These are phyloP conservation scores for Neocrepidodera transversa DNA, from an alignment of 2,888 invertebrate species.

Conservation along the genomic window DNA sequence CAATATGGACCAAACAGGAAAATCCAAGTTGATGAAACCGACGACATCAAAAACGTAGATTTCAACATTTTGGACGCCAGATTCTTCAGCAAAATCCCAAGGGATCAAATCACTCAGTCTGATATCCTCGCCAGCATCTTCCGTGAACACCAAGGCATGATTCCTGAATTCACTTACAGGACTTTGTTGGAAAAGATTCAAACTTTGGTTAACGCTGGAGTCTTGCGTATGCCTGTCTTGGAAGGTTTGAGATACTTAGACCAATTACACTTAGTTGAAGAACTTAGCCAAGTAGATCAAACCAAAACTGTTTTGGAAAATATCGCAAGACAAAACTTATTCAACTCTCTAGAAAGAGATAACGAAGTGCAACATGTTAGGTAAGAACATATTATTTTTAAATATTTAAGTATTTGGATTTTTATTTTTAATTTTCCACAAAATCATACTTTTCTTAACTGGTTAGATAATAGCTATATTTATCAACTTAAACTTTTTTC, in stretches of 20 bases:
- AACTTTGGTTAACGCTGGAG: not conserved
- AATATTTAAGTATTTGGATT: too few relatives aligned
- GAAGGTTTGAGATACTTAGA: not conserved
- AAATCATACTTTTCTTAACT: too few relatives aligned
- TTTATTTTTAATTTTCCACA: too few relatives aligned
- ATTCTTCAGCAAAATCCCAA: not conserved
- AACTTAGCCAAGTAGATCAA: not conserved
- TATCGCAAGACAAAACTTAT: not conserved
- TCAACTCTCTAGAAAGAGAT: not conserved
- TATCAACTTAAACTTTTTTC: too few relatives aligned
- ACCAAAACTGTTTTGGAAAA: not conserved
- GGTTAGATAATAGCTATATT: too few relatives aligned
- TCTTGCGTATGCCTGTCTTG: not conserved
- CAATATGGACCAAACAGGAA: too few relatives aligned
- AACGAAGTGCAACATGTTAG: not conserved
- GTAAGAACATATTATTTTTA: not conserved
- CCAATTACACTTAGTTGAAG: not conserved
- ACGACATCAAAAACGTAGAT: not conserved
- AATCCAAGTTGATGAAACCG: slow-evolving; percentile 6
- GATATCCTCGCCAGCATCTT: not conserved
- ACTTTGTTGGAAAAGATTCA: not conserved
- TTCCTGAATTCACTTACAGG: not conserved
- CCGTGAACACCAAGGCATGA: slow-evolving; percentile 1
- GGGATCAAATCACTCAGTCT: not conserved
- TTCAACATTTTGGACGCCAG: slow-evolving; percentile 4